Evolutionary conservation across 2,888 invertebrate genomes (phyloP).

Genomic region (Eledona agricola): DNA sequence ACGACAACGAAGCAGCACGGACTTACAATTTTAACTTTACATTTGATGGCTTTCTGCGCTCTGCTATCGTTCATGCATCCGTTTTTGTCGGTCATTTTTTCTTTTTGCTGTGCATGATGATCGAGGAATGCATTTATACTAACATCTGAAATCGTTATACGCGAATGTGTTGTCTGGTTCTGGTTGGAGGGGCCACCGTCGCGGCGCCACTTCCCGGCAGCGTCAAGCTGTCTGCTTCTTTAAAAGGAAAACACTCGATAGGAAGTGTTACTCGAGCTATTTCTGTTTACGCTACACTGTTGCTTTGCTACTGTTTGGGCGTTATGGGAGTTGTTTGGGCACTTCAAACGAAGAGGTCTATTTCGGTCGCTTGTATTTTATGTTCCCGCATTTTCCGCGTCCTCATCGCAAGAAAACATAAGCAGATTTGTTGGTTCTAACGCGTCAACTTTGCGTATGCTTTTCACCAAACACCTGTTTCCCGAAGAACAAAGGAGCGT

Average conservation of each 20-base stretch:
- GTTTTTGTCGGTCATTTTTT: conserved; percentile 36
- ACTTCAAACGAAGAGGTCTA: too few relatives aligned
- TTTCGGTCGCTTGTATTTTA: too few relatives aligned
- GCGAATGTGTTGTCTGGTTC: conserved; percentile 30
- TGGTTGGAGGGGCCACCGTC: conserved; percentile 21
- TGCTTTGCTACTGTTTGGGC: too few relatives aligned
- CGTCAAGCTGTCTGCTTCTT: conserved; percentile 32
- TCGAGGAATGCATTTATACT: conserved; percentile 29
- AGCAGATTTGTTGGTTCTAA: too few relatives aligned
- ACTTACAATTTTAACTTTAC: conserved; percentile 55
- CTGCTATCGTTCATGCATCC: conserved; percentile 43
- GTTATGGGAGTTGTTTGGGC: too few relatives aligned
- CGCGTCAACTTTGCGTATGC: conserved; percentile 13
- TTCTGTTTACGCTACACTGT: too few relatives aligned
- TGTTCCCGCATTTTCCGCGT: too few relatives aligned
- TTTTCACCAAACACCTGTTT: conserved; percentile 53
- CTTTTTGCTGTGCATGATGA: conserved; percentile 23
- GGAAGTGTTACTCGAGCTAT: too few relatives aligned
- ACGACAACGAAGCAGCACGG: conserved; percentile 1
- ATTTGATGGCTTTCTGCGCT: conserved; percentile 50
- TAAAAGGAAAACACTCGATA: conserved; percentile 4
- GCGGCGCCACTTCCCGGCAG: conserved; percentile 30
- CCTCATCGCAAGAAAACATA: too few relatives aligned
- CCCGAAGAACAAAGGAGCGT: conserved; percentile 49
- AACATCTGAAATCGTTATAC: conserved; percentile 37